Evolutionary conservation across 2,888 invertebrate genomes (phyloP), one percentile per base, ranked within the genome.

Genomic region (Tiliacea aurago): DNA sequence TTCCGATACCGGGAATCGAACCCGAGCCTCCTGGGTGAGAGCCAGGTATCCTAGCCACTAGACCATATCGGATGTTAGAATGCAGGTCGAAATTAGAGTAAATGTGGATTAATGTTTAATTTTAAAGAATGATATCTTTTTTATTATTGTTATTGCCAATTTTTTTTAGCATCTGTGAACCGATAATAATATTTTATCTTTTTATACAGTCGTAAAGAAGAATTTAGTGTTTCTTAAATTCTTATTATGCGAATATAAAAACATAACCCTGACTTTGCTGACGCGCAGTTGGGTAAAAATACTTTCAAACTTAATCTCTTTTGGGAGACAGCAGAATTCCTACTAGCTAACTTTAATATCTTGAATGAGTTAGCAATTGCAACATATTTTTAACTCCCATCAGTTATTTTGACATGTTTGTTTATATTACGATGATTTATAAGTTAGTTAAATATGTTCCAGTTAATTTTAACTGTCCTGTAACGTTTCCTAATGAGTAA

Each of bases 1-100:
- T 96, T 97, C 97, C 96, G 95, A 95, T 97, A 96, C 96, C 96
- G 96, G 96, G 96, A 96, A 96, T 96, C 96, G 97, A 97, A 97
- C 96, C 97, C 96, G 97, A 96, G 96, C 96, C 96, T 96, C 95
- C 96, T 96, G 96, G 96, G 95, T 96, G 96, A 97, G 93, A 96
- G 93, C 96, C 96, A 96, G 96, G 95, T 96, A 96, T 96, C 96
- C 96, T 96, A 97, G 95, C 97, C 96, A 97, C 96, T 97, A 97
- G 96, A 97, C 96, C 96, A 97, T 97, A 97, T 95, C 96, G 96
- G 96, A 96, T 91, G 0, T 2, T 87, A 15, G 0, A 0, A 0
- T 0, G 0, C 0, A 0, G 0, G 0, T 0, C 0, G 72, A 85
- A 85, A 73, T 78, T 58, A 20, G 0, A 11, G 51, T 66, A 49